These are phyloP conservation scores for Spilarctia lutea DNA, from an alignment of 2,888 invertebrate genomes.

Conservation along the genomic window DNA sequence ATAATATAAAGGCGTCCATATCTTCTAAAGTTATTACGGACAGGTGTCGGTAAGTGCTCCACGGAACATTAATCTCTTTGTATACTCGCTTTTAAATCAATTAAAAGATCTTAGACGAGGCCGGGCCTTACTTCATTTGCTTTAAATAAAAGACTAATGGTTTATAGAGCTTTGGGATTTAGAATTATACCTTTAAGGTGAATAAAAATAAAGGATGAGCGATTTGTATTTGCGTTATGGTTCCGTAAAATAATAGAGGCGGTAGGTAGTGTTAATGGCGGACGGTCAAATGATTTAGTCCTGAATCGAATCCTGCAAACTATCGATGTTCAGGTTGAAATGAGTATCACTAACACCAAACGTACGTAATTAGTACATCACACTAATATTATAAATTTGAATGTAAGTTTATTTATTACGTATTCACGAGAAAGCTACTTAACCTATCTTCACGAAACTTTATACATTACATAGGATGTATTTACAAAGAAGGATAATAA, in stretches of 20 bases:
- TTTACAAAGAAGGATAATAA: too few relatives aligned
- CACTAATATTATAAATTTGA: too few relatives aligned
- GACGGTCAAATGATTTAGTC: too few relatives aligned
- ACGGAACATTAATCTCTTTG: slow-evolving; percentile 44
- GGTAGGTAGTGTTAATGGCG: not conserved
- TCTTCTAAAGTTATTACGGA: slow-evolving; percentile 23
- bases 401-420: too few relatives aligned
- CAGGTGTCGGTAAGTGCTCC: slow-evolving; percentile 34
- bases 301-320: too few relatives aligned
- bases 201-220: not conserved
- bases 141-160: slow-evolving; percentile 23
- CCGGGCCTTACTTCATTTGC: slow-evolving; percentile 15
- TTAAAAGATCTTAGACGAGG: slow-evolving; percentile 21
- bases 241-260: not conserved
- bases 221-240: not conserved
- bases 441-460: too few relatives aligned
- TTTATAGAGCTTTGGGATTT: slow-evolving; percentile 12
- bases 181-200: slow-evolving; percentile 4
- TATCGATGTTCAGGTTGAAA: too few relatives aligned
- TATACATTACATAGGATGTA: too few relatives aligned
- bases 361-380: too few relatives aligned
- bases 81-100: slow-evolving; percentile 23
- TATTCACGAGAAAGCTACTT: too few relatives aligned
- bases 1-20: slow-evolving; percentile 13
- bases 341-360: too few relatives aligned